Evolutionary conservation across 1,140 invertebrate genomes (phyloP).

Genomic region (Araneus ventricosus): DNA sequence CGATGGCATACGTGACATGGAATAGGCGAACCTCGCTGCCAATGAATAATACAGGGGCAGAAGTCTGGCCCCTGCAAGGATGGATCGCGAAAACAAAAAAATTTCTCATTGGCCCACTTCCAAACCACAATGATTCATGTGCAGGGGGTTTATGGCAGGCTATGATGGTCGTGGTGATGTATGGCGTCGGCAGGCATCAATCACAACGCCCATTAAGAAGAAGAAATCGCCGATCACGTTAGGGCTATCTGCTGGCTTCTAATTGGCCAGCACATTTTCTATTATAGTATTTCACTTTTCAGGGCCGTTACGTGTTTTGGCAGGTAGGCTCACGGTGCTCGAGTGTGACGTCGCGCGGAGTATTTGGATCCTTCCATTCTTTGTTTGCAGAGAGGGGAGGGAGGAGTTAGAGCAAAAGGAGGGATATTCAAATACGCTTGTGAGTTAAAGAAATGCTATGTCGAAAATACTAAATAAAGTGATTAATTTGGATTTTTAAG

Average conservation of each 20-base stretch:
- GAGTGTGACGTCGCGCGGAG: background rate
- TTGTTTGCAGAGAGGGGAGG: background rate
- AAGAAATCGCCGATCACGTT: slow-evolving; percentile 65
- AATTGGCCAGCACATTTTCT: slow-evolving; percentile 63
- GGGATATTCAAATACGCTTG: background rate
- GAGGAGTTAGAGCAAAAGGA: too few relatives aligned
- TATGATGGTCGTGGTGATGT: slow-evolving; percentile 70
- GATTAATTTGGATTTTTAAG: background rate
- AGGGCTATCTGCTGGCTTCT: slow-evolving; percentile 57
- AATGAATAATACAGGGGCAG: slow-evolving; percentile 71
- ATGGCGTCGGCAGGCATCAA: slow-evolving; percentile 71
- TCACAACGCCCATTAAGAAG: slow-evolving; percentile 69
- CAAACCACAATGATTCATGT: slow-evolving; percentile 75
- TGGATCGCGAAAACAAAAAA: slow-evolving; percentile 64
- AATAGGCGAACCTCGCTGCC: slow-evolving; percentile 69
- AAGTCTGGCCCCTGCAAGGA: slow-evolving; percentile 31
- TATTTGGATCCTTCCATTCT: slow-evolving; percentile 5
- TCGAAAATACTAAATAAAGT: background rate
- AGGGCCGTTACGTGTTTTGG: slow-evolving; percentile 53
- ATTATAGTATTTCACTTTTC: slow-evolving; percentile 68
- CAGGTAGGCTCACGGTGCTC: background rate
- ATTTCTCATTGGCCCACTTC: slow-evolving; percentile 66
- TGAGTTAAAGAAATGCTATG: background rate
- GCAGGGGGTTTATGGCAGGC: slow-evolving; percentile 70
- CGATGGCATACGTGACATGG: slow-evolving; percentile 68